Evolutionary conservation across 2,888 invertebrate genomes (phyloP), one percentile per base, ranked within the genome.

Genomic region (Limenitis arthemis): DNA sequence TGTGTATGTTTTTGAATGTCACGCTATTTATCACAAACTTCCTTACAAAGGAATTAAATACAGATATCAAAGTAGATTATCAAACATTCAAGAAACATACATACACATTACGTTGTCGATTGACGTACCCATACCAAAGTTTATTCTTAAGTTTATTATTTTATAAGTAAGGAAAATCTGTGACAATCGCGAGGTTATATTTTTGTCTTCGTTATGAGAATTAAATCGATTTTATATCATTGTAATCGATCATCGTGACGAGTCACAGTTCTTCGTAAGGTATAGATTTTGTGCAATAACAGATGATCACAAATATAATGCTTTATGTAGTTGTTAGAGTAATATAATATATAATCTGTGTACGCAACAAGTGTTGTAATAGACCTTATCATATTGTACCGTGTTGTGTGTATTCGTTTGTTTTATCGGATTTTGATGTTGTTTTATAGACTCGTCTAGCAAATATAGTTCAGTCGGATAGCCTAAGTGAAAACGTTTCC

Each of bases 241-340:
- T 20, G 20, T 20, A 20, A 20, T 20, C 20, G 20, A 20, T 20
- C 1, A 20, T 20, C 20, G 20, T 20, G 20, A 20, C 20, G 20
- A 3, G 4, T 20, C 20, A 20, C 20, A 20, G 20, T 20, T 20
- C 4, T 20, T 20, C 20, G 20, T 20, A 20, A n/a, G 7, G 6
- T 48, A 34, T 31, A 38, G 30, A 49, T 44, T 49, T 49, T 9
- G 49, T 46, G 46, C 49, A 37, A 37, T 66, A 62, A 66, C 67
- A 64, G 68, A 65, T 46, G 44, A 51, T 76, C 81, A 79, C 78
- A 76, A 79, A 79, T 78, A 36, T 47, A 47, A 53, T 49, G 83
- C 83, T 83, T 83, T 79, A 80, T 77, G 76, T 83, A 82, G 77
- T 43, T 34, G 68, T 77, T 82, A 79, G 75, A 75, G 71, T 77